Base-by-base conservation (phyloP, 2,113 vertebrate species). In the Trogon surrucura region DNA sequence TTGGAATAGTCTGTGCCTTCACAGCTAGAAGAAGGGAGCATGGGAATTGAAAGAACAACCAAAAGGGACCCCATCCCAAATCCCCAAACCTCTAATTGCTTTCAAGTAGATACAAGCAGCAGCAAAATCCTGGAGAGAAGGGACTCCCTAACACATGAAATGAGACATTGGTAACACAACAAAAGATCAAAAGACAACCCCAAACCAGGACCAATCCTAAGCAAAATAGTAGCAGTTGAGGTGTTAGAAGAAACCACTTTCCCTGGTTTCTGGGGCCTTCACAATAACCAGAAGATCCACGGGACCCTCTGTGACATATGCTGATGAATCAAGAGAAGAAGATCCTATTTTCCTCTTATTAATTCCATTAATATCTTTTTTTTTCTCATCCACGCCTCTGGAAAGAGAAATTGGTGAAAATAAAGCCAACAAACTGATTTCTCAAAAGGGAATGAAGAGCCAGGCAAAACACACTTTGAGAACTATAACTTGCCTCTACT, bases 371-470 rank as follows among this genome's bases (percentile, higher is more conserved):
- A 80, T 11, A 36, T 23, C 44, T 65, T 11, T 56, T 23, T 66
- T 32, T 56, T 60, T 75, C 41, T 56, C 26, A 66, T 36, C 29
- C 18, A 48, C 0, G 0, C 1, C 34, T 1, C 11, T 69, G n/a
- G 22, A 44, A 64, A 79, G 27, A 77, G 29, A 54, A 67, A 44
- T 2, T 32, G 16, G 61, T 45, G 16, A 61, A 70, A 70, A 36
- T 13, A 38, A 75, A 60, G 38, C 20, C 11, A 51, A 66, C 23
- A 47, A 8, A 36, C 3, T 18, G 26, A 48, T 45, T 69, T 74
- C 38, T 30, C 27, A 70, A 58, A 45, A 79, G 25, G 18, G 44
- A 73, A 50, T 26, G 9, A 36, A 73, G 16, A 67, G 13, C 36
- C 19, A 69, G 9, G 61, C n/a, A 79, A 79, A 79, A 60, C 13